A percentile compares a stretch with the other conserved stretches of the same genome.
Conservation (phyloP, 2,113 vertebrate genomes). For the Rhombomys opimus region DNA sequence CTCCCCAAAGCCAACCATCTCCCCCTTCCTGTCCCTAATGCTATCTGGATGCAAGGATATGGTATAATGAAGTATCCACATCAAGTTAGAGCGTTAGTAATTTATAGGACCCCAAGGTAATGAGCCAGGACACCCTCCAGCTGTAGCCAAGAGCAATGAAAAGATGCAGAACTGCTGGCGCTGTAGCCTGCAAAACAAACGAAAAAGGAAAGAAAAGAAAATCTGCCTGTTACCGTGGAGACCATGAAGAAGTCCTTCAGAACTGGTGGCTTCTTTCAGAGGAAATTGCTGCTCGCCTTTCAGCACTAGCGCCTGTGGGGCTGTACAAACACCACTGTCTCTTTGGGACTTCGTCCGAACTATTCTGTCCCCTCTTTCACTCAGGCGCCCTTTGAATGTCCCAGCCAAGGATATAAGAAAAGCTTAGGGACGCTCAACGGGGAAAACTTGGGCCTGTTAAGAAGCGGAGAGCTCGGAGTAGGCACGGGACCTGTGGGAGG, state of each 20-base stretch:
- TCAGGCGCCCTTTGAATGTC: conserved; percentile 42
- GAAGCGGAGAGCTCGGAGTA: background rate
- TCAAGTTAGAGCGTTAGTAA: background rate
- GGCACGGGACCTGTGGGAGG: background rate
- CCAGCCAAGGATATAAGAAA: conserved; percentile 65
- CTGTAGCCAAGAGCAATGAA: conserved; percentile 54
- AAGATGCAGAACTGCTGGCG: conserved; percentile 30
- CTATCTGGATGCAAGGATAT: background rate
- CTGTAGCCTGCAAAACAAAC: background rate
- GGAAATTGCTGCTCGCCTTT: conserved; percentile 67
- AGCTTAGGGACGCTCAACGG: conserved; percentile 28
- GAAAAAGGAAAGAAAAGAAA: background rate
- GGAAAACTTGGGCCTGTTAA: conserved; percentile 1
- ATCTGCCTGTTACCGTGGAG: conserved; percentile 77
- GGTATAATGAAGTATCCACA: background rate
- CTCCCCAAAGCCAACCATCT: background rate
- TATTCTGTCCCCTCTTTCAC: conserved; percentile 35
- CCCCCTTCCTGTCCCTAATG: background rate
- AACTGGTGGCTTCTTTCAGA: conserved; percentile 70
- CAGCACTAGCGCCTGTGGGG: conserved; percentile 7
- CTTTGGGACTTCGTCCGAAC: conserved; percentile 61
- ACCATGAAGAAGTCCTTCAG: conserved; percentile 64
- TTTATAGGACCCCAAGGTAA: background rate
- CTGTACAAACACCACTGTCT: conserved; percentile 71
- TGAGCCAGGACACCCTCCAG: conserved; percentile 9